Evolutionary conservation across 2,113 vertebrate species (phyloP).

Genomic region (Nothoprocta perdicaria): DNA sequence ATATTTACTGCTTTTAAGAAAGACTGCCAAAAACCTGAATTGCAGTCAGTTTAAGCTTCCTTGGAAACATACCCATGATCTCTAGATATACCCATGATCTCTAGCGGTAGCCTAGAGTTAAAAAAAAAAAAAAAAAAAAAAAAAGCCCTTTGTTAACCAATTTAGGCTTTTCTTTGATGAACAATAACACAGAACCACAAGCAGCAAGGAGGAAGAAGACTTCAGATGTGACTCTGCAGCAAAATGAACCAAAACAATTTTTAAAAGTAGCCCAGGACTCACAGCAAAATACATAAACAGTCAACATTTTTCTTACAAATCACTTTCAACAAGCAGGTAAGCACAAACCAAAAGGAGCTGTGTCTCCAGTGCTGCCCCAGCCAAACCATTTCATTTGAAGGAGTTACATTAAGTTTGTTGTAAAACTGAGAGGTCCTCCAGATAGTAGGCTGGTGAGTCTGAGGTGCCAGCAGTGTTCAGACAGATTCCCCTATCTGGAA

Average conservation of each 20-base stretch:
- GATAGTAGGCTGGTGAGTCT: not conserved
- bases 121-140: not conserved
- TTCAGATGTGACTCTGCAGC: constrained; percentile 1
- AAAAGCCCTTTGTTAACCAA: not conserved
- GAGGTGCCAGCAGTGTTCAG: constrained; percentile 39
- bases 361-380: not conserved
- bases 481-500: constrained; percentile 62
- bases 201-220: constrained; percentile 5
- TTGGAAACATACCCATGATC: not conserved
- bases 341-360: not conserved
- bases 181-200: not conserved
- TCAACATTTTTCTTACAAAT: not conserved
- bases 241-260: not conserved
- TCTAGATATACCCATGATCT: not conserved
- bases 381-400: not conserved
- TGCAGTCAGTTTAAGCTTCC: not conserved
- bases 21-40: not conserved
- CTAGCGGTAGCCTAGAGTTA: not conserved
- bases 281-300: not conserved
- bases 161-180: not conserved
- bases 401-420: not conserved
- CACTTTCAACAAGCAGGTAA: not conserved
- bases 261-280: not conserved
- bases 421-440: constrained; percentile 28
- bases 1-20: not conserved